Conservation (phyloP, 2,797 vertebrate genomes). For the Neosilurus mollespiculum region DNA sequence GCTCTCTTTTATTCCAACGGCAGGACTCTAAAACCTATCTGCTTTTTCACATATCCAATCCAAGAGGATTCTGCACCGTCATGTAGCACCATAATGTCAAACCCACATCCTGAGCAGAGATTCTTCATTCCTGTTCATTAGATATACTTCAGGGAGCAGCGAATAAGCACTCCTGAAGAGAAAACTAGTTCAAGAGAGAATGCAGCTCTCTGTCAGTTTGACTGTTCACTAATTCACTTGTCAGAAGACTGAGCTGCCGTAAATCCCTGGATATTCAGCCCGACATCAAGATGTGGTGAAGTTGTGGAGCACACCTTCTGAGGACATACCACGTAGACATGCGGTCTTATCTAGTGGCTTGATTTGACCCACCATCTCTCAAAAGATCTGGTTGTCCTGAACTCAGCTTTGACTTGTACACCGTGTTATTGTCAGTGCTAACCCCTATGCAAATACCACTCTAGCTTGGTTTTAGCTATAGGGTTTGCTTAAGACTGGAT, state of each 20-base stretch:
- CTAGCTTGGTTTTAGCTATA: not conserved
- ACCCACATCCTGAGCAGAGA: conserved; percentile 59
- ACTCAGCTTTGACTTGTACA: not conserved
- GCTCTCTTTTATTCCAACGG: not conserved
- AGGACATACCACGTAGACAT: not conserved
- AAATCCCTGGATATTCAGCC: not conserved
- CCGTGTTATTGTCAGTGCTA: not conserved
- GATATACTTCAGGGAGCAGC: conserved; percentile 65
- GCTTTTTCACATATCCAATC: not conserved
- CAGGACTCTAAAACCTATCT: not conserved
- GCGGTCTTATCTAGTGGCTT: not conserved
- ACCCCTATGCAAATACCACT: not conserved
- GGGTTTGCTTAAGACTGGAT: not conserved
- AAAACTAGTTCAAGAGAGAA: conserved; percentile 21
- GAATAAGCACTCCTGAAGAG: conserved; percentile 62
- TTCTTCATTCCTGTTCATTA: conserved; percentile 54
- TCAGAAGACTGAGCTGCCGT: conserved; percentile 6
- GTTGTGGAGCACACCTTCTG: not conserved
- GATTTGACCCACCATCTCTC: not conserved
- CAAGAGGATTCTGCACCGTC: conserved; percentile 25
- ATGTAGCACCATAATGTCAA: conserved; percentile 53
- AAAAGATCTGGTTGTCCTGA: not conserved
- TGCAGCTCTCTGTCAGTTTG: conserved; percentile 42
- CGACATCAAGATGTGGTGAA: not conserved
- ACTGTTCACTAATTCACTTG: conserved; percentile 31